These are phyloP conservation scores for Amphimedon queenslandica DNA, from an alignment of 37 sponge, comb jelly and placozoan genomes.

Conservation along the genomic window DNA sequence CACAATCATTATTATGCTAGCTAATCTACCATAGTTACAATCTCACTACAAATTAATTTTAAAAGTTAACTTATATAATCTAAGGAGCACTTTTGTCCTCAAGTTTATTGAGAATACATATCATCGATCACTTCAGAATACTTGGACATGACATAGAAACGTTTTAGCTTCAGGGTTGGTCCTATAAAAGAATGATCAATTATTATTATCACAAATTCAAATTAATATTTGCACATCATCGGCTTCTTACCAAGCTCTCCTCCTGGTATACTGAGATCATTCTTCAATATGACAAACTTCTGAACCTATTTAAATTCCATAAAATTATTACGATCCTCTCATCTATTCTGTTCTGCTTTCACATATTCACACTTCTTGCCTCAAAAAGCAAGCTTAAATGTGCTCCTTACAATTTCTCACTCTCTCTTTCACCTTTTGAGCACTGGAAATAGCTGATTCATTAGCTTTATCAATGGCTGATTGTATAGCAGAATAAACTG, in stretches of 20 bases:
- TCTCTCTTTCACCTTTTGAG: conserved; percentile 87
- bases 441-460: conserved; percentile 53
- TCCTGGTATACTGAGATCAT: conserved; percentile 74
- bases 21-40: too few species aligned
- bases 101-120: conserved; percentile 60
- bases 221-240: background rate
- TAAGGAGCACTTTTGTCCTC: too few species aligned
- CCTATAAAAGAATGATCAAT: conserved; percentile 46
- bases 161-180: conserved; percentile 80
- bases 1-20: too few species aligned
- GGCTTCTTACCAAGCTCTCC: conserved; percentile 74
- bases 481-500: conserved; percentile 69
- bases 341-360: too few species aligned
- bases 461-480: conserved; percentile 72
- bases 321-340: too few species aligned
- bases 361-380: background rate
- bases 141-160: conserved; percentile 50
- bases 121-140: conserved; percentile 62
- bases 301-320: conserved; percentile 15
- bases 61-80: too few species aligned
- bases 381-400: background rate
- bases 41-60: too few species aligned
- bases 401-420: too few species aligned
- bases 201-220: too few species aligned
- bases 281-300: conserved; percentile 66